phyloP scores from a whole-genome alignment of 2,888 invertebrate species.

The Tinea trinotella region DNA sequence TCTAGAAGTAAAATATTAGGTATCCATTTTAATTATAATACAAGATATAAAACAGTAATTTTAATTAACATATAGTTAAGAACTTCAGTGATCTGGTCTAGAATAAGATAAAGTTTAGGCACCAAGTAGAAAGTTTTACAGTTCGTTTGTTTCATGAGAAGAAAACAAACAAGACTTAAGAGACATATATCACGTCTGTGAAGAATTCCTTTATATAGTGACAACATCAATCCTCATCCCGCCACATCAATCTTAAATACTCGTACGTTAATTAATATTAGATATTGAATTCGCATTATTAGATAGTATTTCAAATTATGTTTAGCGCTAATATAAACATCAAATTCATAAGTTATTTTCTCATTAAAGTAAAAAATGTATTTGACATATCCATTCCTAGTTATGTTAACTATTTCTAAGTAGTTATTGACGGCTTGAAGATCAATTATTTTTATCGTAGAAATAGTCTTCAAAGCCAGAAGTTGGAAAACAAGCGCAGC shows the following conservation, averaged over 20 bases:
- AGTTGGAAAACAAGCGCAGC: slow-evolving; percentile 62
- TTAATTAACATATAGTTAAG: not conserved
- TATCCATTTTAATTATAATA: no score
- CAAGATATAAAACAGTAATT: not conserved
- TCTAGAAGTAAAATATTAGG: no score
- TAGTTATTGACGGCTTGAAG: not conserved
- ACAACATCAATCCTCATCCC: slow-evolving; percentile 8
- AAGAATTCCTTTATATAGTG: not conserved
- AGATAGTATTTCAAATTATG: no score
- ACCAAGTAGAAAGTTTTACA: slow-evolving; percentile 6
- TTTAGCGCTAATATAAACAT: no score
- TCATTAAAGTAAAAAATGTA: no score
- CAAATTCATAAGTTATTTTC: no score
- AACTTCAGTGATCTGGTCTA: not conserved
- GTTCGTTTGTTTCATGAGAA: not conserved
- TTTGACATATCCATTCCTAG: no score
- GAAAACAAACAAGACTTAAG: slow-evolving; percentile 1
- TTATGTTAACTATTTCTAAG: not conserved
- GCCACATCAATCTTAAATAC: not conserved
- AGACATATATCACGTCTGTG: slow-evolving; percentile 2
- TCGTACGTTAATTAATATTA: not conserved
- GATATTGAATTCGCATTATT: not conserved
- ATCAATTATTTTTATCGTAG: not conserved
- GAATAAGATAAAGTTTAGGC: slow-evolving; percentile 10
- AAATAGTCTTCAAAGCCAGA: slow-evolving; percentile 44